phyloP scores from a whole-genome alignment of 2,888 invertebrate species.

The Griposia aprilina region DNA sequence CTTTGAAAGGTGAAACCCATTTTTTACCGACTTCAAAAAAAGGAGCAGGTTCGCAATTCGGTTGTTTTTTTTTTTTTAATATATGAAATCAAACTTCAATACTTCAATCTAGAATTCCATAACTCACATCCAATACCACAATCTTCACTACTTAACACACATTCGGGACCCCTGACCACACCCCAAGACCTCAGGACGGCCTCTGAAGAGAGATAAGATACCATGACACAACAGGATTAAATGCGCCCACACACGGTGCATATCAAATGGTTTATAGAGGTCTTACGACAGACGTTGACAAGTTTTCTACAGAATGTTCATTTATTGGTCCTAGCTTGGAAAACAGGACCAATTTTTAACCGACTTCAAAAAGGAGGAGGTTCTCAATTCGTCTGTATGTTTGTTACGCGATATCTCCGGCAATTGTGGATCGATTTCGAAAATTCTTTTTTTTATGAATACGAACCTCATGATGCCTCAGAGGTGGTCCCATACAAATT shows the following conservation, averaged over 20 bases:
- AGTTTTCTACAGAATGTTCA: constrained; percentile 32
- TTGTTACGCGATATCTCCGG: too few species aligned
- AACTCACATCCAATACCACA: constrained; percentile 14
- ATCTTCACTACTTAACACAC: constrained; percentile 39
- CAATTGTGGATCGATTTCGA: too few species aligned
- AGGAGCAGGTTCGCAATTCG: too few species aligned
- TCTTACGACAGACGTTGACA: constrained; percentile 41
- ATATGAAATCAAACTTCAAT: neutral
- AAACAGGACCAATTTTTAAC: too few species aligned
- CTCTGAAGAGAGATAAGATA: constrained; percentile 60
- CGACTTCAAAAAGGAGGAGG: too few species aligned
- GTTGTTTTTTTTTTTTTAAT: neutral
- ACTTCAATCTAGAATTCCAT: neutral
- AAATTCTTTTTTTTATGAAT: too few species aligned
- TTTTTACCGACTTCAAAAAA: neutral
- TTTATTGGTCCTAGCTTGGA: constrained; percentile 29
- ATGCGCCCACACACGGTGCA: constrained; percentile 61
- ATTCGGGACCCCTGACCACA: constrained; percentile 43
- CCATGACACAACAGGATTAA: constrained; percentile 57
- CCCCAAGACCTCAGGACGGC: constrained; percentile 48
- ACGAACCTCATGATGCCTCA: too few species aligned
- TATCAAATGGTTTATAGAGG: constrained; percentile 59
- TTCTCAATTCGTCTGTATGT: too few species aligned
- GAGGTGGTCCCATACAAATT: too few species aligned
- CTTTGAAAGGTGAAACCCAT: neutral